Conservation (phyloP, 1,140 invertebrate genomes). For the Drosophila guanche region DNA sequence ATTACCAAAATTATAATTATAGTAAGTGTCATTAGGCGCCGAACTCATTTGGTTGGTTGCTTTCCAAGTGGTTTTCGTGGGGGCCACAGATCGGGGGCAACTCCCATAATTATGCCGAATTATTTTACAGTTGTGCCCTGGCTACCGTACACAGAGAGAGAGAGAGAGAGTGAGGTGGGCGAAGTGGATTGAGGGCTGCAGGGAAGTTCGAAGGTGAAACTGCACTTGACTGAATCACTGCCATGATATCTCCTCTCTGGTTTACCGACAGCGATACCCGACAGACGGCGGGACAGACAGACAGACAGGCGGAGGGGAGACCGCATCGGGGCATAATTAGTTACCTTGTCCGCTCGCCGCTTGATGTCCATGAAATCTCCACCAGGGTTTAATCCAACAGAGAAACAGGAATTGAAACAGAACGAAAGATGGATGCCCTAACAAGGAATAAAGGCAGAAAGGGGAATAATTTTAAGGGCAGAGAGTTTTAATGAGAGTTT, state of each 20-base stretch:
- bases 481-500: too few species aligned
- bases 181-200: not conserved
- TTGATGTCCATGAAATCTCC: conserved; percentile 57
- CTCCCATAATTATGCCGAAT: conserved; percentile 68
- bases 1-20: conserved; percentile 83
- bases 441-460: not conserved
- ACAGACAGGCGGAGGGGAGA: conserved; percentile 2
- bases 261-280: conserved; percentile 14
- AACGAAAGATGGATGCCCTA: not conserved
- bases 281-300: conserved; percentile 4
- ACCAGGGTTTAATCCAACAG: conserved; percentile 45
- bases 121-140: conserved; percentile 67
- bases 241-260: conserved; percentile 35
- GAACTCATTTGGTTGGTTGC: conserved; percentile 65
- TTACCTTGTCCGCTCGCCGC: conserved; percentile 51
- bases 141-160: conserved; percentile 23
- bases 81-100: conserved; percentile 1
- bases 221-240: conserved; percentile 48
- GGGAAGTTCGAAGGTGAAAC: conserved; percentile 27
- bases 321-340: conserved; percentile 53
- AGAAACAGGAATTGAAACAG: not conserved
- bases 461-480: too few species aligned
- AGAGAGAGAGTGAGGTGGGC: not conserved
- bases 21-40: conserved; percentile 77
- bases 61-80: conserved; percentile 23